phyloP scores from a whole-genome alignment of 2,113 vertebrate genomes.

The Hystrix brachyura region DNA sequence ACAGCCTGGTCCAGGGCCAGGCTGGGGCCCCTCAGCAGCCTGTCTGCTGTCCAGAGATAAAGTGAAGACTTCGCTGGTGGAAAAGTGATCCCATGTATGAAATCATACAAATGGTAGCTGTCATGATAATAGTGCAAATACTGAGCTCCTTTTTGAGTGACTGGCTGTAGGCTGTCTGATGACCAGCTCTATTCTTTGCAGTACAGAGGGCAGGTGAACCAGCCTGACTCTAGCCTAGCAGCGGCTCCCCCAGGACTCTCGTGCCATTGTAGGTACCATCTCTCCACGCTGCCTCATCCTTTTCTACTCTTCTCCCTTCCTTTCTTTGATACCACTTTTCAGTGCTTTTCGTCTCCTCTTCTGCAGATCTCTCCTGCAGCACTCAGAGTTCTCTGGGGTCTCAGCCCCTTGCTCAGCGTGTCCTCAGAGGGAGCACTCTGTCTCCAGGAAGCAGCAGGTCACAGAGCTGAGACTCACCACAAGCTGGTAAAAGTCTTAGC shows the following conservation, averaged over 20 bases:
- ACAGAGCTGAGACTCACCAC: background rate
- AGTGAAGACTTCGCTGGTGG: background rate
- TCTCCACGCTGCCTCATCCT: background rate
- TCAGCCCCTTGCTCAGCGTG: background rate
- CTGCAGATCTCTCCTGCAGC: background rate
- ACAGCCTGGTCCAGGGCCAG: background rate
- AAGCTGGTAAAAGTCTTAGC: background rate
- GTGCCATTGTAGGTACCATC: background rate
- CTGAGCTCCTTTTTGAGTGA: slow-evolving; percentile 8
- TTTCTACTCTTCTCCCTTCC: background rate
- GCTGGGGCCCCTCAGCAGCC: background rate
- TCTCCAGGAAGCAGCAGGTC: background rate
- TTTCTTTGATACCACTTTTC: background rate
- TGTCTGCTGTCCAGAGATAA: slow-evolving; percentile 19
- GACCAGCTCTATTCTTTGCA: background rate
- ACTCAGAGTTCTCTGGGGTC: background rate
- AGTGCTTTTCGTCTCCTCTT: background rate
- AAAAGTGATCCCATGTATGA: background rate
- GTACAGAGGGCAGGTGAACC: background rate
- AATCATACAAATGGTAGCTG: background rate
- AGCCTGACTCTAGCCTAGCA: background rate
- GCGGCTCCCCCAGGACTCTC: background rate
- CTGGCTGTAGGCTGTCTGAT: background rate
- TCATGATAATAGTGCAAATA: background rate
- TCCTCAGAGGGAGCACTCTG: background rate